Evolutionary conservation across 1,140 invertebrate genomes (phyloP), one percentile per base, ranked within the genome.

Genomic region (Laupala kohalensis): DNA sequence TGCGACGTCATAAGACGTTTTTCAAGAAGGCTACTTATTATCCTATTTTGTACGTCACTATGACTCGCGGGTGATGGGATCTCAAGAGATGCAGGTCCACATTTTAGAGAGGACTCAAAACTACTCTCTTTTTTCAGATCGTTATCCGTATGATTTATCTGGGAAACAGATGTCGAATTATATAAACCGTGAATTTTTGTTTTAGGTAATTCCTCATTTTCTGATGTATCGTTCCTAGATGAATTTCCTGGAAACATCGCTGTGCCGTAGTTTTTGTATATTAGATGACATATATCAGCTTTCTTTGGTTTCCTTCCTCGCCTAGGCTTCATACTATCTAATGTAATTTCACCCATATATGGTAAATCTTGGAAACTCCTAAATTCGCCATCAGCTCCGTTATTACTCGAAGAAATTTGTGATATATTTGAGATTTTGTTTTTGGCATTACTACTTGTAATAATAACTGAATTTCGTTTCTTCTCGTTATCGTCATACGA

Each of bases 261-360:
- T 28, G 71, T 93, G 0, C 92, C 92, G 76, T 94, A 94, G 77
- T 94, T 94, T 75, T 94, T 94, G 77, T 93, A 93, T 75, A 94
- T 94, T n/a, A 95, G 80, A 76, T 94, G 92, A 75, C 92, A 94
- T 73, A 94, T 94, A 77, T 95, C 92, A 0, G 92, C 92, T 76
- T 93, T 94, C 76, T 94, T 94, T 0, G 92, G 93, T 75, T 95
- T 95, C 13, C 93, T 81, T 0, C 92, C 92, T 73, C 93, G 84
- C 29, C 92, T 80, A 0, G 92, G 92, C 75, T 93, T 90, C 13
- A 89, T 91, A 79, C 94, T 92, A 77, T 94, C 92, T 71, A 94
- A 78, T 0, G 92, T 93, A 82, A 94, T 93, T 77, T 94, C 92
- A 2, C 93, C 92, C 92, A 94, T 94, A 78, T 94, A 94, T 0